phyloP scores from a whole-genome alignment of 2,113 vertebrate genomes.

The Heptranchias perlo region DNA sequence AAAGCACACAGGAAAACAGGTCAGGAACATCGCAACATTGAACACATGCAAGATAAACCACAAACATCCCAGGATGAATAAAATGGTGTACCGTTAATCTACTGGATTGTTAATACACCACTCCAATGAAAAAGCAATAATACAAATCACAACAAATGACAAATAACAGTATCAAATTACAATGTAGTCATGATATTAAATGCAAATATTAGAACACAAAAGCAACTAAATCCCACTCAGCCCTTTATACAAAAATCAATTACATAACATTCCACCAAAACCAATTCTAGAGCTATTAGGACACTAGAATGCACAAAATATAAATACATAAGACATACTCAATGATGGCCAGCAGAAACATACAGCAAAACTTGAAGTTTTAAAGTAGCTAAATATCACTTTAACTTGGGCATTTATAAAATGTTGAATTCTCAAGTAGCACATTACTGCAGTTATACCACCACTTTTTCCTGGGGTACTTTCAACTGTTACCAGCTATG shows the following conservation, averaged over 20 bases:
- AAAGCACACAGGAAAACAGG: too few species aligned
- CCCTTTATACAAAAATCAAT: not conserved
- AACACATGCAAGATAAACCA: not conserved
- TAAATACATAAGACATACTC: not conserved
- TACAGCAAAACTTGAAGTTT: not conserved
- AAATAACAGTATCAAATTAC: not conserved
- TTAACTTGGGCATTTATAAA: not conserved
- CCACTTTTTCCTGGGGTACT: too few species aligned
- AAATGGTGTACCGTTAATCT: not conserved
- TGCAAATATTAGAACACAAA: not conserved
- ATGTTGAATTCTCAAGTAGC: not conserved
- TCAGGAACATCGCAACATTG: not conserved
- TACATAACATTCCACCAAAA: not conserved
- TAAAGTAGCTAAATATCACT: not conserved
- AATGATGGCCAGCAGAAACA: not conserved
- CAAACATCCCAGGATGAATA: too few species aligned
- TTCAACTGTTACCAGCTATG: too few species aligned
- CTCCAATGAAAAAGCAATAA: not conserved
- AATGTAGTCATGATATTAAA: not conserved
- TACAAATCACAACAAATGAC: not conserved
- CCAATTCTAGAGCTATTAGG: not conserved
- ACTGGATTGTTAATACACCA: not conserved
- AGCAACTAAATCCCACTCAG: slow-evolving; percentile 2
- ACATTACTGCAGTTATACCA: too few species aligned
- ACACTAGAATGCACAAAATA: not conserved